A percentile compares a stretch with the other conserved stretches of the same genome.
phyloP scores from a whole-genome alignment of 2,113 vertebrate species.

The Perccottus glenii region DNA sequence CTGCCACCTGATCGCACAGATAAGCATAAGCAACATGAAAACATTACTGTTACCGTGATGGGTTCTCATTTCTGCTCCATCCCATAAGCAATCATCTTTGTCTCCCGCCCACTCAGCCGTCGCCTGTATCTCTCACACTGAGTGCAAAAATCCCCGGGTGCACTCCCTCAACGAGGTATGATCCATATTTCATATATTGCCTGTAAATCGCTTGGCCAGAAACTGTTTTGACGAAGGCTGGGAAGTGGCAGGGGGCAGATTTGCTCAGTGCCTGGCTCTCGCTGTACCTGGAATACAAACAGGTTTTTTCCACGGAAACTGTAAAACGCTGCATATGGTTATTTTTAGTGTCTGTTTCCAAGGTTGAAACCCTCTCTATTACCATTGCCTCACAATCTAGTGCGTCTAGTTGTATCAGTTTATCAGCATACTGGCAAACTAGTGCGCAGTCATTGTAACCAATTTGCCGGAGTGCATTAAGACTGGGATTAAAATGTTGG shows the following conservation, averaged over 20 bases:
- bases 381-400: slow-evolving; percentile 48
- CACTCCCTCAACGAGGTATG: slow-evolving; percentile 62
- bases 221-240: slow-evolving; percentile 64
- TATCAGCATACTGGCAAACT: slow-evolving; percentile 51
- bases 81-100: slow-evolving; percentile 69
- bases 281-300: slow-evolving; percentile 70
- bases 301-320: slow-evolving; percentile 33
- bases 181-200: slow-evolving; percentile 76
- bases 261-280: slow-evolving; percentile 57
- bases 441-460: slow-evolving; percentile 59
- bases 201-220: slow-evolving; percentile 70
- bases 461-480: slow-evolving; percentile 64
- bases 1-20: slow-evolving; percentile 21
- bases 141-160: slow-evolving; percentile 43
- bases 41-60: slow-evolving; percentile 36
- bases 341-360: slow-evolving; percentile 54
- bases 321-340: slow-evolving; percentile 53
- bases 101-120: slow-evolving; percentile 55
- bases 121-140: slow-evolving; percentile 53
- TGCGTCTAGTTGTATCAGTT: slow-evolving; percentile 31
- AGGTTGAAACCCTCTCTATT: slow-evolving; percentile 57
- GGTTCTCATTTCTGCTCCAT: slow-evolving; percentile 58
- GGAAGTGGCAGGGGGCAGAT: slow-evolving; percentile 65
- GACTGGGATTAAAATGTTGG: slow-evolving; percentile 64
- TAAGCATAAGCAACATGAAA: slow-evolving; percentile 29